Percentiles rank a stretch among this genome's conserved stretches.
phyloP scores from a whole-genome alignment of 2,113 vertebrate species.

The Spizaetus ornatus region DNA sequence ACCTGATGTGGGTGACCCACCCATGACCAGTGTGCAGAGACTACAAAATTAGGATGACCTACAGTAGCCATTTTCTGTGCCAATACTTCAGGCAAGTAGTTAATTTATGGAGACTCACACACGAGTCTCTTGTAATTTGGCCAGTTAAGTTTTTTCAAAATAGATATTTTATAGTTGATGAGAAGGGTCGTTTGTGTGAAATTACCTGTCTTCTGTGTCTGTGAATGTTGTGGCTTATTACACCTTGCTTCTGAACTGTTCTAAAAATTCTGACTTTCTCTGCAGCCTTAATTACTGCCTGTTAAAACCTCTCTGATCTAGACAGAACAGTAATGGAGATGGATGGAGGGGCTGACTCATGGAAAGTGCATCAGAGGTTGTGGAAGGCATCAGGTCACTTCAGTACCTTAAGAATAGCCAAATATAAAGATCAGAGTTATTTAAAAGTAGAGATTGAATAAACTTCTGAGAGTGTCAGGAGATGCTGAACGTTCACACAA shows the following conservation, averaged over 20 bases:
- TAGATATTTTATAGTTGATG: neutral
- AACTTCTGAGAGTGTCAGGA: neutral
- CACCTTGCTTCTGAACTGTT: neutral
- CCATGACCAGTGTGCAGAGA: neutral
- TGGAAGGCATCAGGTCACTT: neutral
- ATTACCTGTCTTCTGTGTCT: neutral
- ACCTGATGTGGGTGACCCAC: neutral
- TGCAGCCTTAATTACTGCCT: neutral
- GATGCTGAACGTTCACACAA: neutral
- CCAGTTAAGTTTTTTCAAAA: neutral
- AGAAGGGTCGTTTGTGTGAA: neutral
- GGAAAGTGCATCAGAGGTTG: neutral
- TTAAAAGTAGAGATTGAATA: neutral
- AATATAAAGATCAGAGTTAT: neutral
- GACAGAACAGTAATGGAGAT: neutral
- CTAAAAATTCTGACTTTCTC: neutral
- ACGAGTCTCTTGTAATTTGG: neutral
- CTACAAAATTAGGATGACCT: neutral
- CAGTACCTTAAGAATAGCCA: neutral
- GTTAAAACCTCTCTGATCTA: neutral
- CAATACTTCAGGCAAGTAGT: neutral
- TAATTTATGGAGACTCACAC: neutral
- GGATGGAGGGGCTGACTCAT: neutral
- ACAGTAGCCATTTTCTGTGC: neutral
- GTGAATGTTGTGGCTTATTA: fast-evolving